Conservation (phyloP, 2,113 vertebrate genomes). For the Rafetus swinhoei region DNA sequence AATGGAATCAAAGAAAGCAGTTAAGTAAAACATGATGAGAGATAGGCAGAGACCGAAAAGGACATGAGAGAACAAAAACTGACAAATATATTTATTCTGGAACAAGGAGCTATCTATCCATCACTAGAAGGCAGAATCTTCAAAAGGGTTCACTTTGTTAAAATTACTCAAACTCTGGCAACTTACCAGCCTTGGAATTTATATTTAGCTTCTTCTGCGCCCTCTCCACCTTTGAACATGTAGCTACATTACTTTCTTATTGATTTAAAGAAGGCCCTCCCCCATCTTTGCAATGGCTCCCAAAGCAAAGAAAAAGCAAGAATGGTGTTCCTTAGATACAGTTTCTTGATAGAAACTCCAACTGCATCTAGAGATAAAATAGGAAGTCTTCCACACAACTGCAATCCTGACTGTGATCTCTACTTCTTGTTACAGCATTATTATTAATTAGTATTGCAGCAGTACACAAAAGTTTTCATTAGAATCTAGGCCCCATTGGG, state of each 20-base stretch:
- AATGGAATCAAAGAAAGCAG: not conserved
- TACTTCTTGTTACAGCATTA: conserved; percentile 22
- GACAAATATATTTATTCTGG: not conserved
- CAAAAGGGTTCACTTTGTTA: not conserved
- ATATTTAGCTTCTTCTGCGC: not conserved
- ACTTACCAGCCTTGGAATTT: not conserved
- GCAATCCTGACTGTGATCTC: not conserved
- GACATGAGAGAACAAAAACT: not conserved
- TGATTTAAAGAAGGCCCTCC: not conserved
- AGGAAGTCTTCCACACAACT: not conserved
- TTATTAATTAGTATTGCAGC: conserved; percentile 38
- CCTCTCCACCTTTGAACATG: too few species aligned
- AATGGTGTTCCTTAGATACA: not conserved
- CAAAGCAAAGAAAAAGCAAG: conserved; percentile 1
- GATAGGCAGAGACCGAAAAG: not conserved
- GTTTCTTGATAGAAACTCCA: not conserved
- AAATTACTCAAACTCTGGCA: not conserved
- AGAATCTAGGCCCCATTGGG: conserved; percentile 27
- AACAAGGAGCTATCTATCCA: not conserved
- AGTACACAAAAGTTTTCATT: conserved; percentile 32
- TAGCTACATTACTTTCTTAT: not conserved
- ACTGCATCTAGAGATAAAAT: not conserved
- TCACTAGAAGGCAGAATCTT: not conserved
- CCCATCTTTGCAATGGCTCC: not conserved
- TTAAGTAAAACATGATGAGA: not conserved